Evolutionary conservation across 2,113 vertebrate genomes (phyloP), one percentile per base, ranked within the genome.

Genomic region (Choloepus hoffmanni): DNA sequence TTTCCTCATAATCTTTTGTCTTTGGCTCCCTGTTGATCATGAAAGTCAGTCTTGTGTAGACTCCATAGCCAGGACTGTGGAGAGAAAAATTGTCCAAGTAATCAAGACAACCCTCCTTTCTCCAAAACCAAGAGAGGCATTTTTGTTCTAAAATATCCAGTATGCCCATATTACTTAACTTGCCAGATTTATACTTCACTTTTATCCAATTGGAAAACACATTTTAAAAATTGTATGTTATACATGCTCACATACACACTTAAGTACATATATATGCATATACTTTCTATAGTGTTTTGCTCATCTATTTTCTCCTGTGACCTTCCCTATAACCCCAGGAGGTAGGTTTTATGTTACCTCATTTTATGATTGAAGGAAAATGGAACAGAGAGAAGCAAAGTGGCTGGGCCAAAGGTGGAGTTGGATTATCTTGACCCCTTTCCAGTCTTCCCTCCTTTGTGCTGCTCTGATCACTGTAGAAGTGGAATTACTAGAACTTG

Each of bases 1-100:
- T 92, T 94, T 55, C 28, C 63, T 68, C 48, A 90, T 60, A 95
- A 89, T 85, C 50, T 63, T 88, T 96, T 84, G 33, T 92, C 58
- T 82, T 15, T 88, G 28, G 30, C 55, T 43, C 92, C 45, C 53
- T 19, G 77, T 53, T 3, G 68, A 36, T 89, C 16, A 40, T 45
- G 67, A 96, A 95, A 72, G 15, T 24, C 24, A 68, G 53, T 92
- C 36, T 77, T 78, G 7, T 7, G 7, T 14, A 79, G 62, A 89
- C 33, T 89, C 50, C 24, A 26, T 65, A 8, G 53, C n/a, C 30
- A 84, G 26, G 40, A 86, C 15, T 15, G 28, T 45, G 14, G 43
- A 73, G 63, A 92, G 40, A 89, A 90, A 91, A 79, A 28, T 26
- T 14, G n/a, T 68, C 53, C 73, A 40, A 94, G 67, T n/a, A 72